These are phyloP conservation scores for Crotalus viridis DNA, from an alignment of 2,113 vertebrate species.

Conservation along the genomic window DNA sequence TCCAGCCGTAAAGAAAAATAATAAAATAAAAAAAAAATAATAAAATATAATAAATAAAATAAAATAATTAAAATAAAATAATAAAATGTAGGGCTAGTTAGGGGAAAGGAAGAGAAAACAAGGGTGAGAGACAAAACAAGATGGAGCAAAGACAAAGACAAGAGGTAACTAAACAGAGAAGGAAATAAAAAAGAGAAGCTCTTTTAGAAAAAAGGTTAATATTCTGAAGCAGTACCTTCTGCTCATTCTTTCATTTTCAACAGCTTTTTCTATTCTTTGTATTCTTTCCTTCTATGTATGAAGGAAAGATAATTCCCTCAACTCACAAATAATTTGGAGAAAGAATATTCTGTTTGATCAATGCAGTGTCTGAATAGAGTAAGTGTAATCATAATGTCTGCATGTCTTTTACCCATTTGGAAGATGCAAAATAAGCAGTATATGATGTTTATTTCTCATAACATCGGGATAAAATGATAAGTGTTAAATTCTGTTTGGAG, in stretches of 20 bases:
- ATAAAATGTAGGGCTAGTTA: neutral
- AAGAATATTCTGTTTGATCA: neutral
- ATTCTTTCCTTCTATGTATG: neutral
- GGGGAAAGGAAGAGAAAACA: neutral
- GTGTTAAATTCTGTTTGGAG: constrained; percentile 5
- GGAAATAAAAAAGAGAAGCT: neutral
- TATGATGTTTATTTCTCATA: neutral
- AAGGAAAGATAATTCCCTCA: neutral
- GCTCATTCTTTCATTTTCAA: neutral
- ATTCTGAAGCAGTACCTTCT: neutral
- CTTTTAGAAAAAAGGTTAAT: neutral
- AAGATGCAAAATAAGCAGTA: neutral
- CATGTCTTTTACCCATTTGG: neutral
- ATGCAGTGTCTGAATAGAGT: neutral
- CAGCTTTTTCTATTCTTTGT: neutral
- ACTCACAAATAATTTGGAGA: neutral
- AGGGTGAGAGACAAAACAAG: neutral
- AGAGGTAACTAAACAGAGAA: neutral
- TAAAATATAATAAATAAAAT: neutral
- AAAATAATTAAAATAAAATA: neutral
- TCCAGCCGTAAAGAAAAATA: neutral
- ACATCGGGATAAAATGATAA: neutral
- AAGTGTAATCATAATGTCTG: neutral
- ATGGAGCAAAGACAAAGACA: neutral
- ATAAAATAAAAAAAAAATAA: neutral